A percentile compares a stretch with the other conserved stretches of the same genome.
These are phyloP conservation scores for Anorthoa munda DNA, from an alignment of 2,888 invertebrate genomes.

Conservation along the genomic window DNA sequence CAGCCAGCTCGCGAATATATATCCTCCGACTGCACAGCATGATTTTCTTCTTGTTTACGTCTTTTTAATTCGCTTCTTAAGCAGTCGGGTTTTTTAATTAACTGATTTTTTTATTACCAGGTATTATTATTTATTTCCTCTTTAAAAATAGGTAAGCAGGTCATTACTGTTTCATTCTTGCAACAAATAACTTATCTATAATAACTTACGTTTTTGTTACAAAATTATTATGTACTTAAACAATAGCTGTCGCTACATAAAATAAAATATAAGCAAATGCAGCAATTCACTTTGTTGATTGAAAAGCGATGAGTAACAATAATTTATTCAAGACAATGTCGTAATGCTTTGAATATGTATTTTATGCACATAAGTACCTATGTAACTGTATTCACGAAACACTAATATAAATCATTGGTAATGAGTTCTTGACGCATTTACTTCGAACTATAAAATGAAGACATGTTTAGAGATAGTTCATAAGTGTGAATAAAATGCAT, in stretches of 20 bases:
- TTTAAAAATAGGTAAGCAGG: background rate
- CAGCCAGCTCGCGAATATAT: too few species aligned
- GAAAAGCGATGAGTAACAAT: conserved; percentile 53
- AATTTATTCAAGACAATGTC: conserved; percentile 51
- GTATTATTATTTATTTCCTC: background rate
- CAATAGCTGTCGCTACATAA: conserved; percentile 12
- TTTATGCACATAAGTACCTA: conserved; percentile 11
- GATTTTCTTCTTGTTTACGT: too few species aligned
- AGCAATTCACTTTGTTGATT: conserved; percentile 31
- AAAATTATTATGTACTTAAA: background rate
- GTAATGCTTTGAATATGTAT: conserved; percentile 54
- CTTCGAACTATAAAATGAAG: conserved; percentile 24
- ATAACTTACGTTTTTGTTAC: background rate
- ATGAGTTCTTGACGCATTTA: conserved; percentile 36
- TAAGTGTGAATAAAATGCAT: conserved; percentile 6
- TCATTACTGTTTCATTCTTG: background rate
- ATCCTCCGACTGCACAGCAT: too few species aligned
- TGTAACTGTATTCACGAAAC: conserved; percentile 35
- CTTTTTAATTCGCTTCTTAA: too few species aligned
- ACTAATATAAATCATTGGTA: conserved; percentile 32
- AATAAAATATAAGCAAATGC: conserved; percentile 32
- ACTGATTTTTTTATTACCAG: too few species aligned
- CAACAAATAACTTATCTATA: background rate
- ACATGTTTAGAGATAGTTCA: conserved; percentile 18
- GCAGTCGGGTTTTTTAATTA: too few species aligned